These are phyloP conservation scores for Bombus terrestris DNA, from an alignment of 1,140 invertebrate species.

Conservation along the genomic window DNA sequence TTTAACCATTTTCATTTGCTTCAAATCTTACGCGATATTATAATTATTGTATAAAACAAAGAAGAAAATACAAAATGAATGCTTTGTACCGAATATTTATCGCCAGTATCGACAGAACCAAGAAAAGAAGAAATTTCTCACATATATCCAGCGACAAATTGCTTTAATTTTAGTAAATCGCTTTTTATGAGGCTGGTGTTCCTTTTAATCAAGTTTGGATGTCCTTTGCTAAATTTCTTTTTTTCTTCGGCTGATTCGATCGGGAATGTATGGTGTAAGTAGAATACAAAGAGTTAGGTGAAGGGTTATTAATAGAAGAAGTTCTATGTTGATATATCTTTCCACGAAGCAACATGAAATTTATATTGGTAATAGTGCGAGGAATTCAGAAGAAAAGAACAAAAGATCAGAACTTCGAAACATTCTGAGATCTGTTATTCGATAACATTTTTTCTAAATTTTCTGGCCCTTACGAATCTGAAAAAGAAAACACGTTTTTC, in stretches of 20 bases:
- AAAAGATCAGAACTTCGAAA: neutral
- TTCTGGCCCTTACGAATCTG: neutral
- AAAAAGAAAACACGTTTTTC: neutral
- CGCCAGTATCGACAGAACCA: neutral
- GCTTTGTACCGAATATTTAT: constrained; percentile 23
- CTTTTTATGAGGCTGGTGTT: neutral
- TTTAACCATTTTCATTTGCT: neutral
- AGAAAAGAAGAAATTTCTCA: constrained; percentile 20
- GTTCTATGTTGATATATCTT: constrained; percentile 24
- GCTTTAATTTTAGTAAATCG: neutral
- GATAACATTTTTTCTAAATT: neutral
- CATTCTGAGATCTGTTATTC: neutral
- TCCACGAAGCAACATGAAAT: constrained; percentile 53
- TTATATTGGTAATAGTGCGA: neutral
- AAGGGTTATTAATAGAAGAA: constrained; percentile 8
- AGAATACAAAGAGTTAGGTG: constrained; percentile 26
- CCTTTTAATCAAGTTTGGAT: neutral
- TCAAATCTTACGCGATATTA: neutral
- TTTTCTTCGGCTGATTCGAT: constrained; percentile 13
- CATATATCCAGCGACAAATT: neutral
- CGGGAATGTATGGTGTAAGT: constrained; percentile 41
- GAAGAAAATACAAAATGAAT: neutral
- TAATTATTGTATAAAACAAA: neutral
- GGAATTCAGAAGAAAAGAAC: neutral
- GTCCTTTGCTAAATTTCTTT: neutral